phyloP scores from a whole-genome alignment of 2,888 invertebrate genomes.

The Dioctria linearis region DNA sequence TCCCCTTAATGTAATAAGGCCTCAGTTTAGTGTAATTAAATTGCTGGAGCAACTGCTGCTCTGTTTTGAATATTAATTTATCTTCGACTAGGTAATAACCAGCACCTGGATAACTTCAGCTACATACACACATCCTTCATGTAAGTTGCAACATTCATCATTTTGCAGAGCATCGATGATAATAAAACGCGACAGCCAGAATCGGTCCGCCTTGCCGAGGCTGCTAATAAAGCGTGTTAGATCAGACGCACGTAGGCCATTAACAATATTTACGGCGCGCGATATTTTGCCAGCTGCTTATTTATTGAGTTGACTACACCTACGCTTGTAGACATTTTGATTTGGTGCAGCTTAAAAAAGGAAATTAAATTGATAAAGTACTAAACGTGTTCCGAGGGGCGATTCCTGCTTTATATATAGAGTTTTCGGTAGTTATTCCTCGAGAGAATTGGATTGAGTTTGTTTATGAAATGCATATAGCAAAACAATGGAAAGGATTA shows the following conservation, averaged over 20 bases:
- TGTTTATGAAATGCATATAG: too few relatives aligned
- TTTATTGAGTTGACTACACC: constrained; percentile 46
- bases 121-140: constrained; percentile 33
- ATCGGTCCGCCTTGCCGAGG: constrained; percentile 31
- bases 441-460: too few relatives aligned
- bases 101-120: constrained; percentile 38
- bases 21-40: constrained; percentile 19
- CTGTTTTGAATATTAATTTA: constrained; percentile 46
- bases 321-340: constrained; percentile 47
- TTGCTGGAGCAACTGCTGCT: constrained; percentile 27
- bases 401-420: background rate
- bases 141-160: constrained; percentile 44
- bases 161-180: constrained; percentile 38
- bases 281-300: constrained; percentile 51
- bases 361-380: constrained; percentile 54
- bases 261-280: constrained; percentile 50
- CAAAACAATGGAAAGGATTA: too few relatives aligned
- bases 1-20: constrained; percentile 19
- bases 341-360: constrained; percentile 53
- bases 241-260: constrained; percentile 45
- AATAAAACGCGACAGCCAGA: constrained; percentile 44
- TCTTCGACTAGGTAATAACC: constrained; percentile 39
- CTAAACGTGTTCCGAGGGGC: constrained; percentile 27
- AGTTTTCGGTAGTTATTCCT: too few relatives aligned
- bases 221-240: constrained; percentile 40